Evolutionary conservation across 2,113 vertebrate species (phyloP), one percentile per base, ranked within the genome.

Genomic region (Maccullochella peelii): DNA sequence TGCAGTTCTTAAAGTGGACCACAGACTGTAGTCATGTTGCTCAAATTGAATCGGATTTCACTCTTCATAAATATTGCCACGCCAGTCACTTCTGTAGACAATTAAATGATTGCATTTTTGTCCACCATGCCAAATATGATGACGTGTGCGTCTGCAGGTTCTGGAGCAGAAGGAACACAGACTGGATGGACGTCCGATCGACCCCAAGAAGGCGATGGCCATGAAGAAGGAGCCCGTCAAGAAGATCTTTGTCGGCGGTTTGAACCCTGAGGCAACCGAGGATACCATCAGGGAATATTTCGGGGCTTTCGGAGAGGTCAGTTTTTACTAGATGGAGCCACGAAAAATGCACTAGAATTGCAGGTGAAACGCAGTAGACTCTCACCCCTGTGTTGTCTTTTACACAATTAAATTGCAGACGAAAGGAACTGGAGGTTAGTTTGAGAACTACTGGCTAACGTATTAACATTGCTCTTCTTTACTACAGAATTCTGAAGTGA

Each of bases 151-250:
- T 52, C 23, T 82, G 6, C 85, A 99, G 98, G 98, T 99, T 77
- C 93, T 99, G 82, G 97, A 97, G 79, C 97, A 99, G 93, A 98
- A 97, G 86, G 98, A 99, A 84, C 98, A 99, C 94, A 96, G 96
- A 82, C 94, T 99, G 88, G 98, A 99, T 82, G 98, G 98, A 16
- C 95, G 98, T 84, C 96, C 98, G 77, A 99, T 99, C 76, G 98
- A 99, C 89, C 98, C 98, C 36, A 99, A 99, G 94, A 98, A 97
- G 83, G 98, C 98, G 11, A 99, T 99, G 97, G 98, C 98, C 20
- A 99, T 99, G 97, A 99, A 99, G 91, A 99, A 99, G 82, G 98
- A 99, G 79, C 96, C 98, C 0, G 96, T 97, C 58, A 99, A 98
- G 94, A 99, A 99, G 94, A 99, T 99, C 88, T 99, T 99, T 93